Base-by-base conservation (phyloP, 2,113 vertebrate species). In the Oncorhynchus keta region DNA sequence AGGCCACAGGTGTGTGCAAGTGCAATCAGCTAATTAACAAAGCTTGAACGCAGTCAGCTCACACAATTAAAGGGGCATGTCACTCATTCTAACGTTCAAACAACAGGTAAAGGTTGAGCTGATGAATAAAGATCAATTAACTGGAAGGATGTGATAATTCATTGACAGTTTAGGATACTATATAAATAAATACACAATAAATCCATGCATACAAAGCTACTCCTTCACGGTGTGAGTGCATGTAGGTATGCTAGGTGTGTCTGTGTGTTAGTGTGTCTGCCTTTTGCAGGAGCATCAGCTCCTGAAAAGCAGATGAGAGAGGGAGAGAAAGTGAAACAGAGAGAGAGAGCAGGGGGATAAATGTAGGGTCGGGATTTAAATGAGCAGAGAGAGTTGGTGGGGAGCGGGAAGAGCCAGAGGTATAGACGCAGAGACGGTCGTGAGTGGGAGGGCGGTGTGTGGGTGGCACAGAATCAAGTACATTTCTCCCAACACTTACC, bases 401-500 rank as follows among this genome's bases (percentile, higher is more conserved):
- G 88, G 90, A 93, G 89, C 83, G 80, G 89, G 89, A 89, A 90
- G 90, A 93, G 89, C 89, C 90, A 90, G 90, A 92, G 93, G 92
- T 93, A 93, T 86, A 89, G 91, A 90, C 90, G 89, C 89, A 88
- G 88, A 92, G 91, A 91, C 86, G 88, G 87, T 85, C 87, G 32
- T 89, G 88, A 93, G 93, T 92, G 92, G 92, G 93, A 93, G 92
- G 90, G 91, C 88, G 78, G 84, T 79, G 92, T 88, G 93, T 93
- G 93, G 93, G 93, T 86, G 90, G 92, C 85, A 87, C 85, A 92
- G 89, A 93, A 92, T 89, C 89, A 89, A 93, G 90, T 92, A 92
- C 89, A 92, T 93, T 93, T 93, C 90, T 93, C 89, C 92, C 90
- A 92, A 88, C 92, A 93, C 92, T 92, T 92, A 92, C 86, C 73